phyloP scores from a whole-genome alignment of 1,140 invertebrate species.

The Halyomorpha halys region DNA sequence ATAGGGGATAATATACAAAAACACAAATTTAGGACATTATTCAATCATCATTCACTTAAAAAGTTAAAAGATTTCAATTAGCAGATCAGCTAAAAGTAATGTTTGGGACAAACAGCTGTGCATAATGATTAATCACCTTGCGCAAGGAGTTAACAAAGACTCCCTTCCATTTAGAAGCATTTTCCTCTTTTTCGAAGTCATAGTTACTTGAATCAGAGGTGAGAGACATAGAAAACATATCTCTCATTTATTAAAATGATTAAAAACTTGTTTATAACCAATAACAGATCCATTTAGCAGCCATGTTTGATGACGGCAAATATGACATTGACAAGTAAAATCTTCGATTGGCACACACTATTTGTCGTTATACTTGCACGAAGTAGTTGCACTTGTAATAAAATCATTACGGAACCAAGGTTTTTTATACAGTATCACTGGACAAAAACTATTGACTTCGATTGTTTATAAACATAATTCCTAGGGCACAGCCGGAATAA shows the following conservation, averaged over 20 bases:
- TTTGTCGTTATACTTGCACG: too few relatives aligned
- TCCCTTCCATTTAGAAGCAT: slow-evolving; percentile 78
- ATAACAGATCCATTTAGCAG: slow-evolving; percentile 19
- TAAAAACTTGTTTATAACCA: slow-evolving; percentile 13
- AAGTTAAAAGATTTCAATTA: neutral
- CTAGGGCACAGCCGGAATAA: slow-evolving; percentile 10
- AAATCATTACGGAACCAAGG: neutral
- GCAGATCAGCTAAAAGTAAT: neutral
- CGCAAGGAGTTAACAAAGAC: slow-evolving; percentile 68
- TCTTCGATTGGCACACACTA: too few relatives aligned
- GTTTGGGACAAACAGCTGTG: slow-evolving; percentile 12
- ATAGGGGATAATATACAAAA: neutral
- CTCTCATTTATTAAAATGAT: slow-evolving; percentile 26
- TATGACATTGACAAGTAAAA: slow-evolving; percentile 15
- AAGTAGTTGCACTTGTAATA: neutral
- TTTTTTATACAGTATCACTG: slow-evolving; percentile 1
- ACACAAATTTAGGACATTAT: neutral
- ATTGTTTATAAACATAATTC: slow-evolving; percentile 18
- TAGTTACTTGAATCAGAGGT: slow-evolving; percentile 49
- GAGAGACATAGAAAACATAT: slow-evolving; percentile 46
- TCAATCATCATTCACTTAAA: neutral
- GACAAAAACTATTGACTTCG: neutral
- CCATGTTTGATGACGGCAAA: slow-evolving; percentile 26
- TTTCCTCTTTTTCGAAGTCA: slow-evolving; percentile 80
- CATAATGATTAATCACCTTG: slow-evolving; percentile 44